Percentiles rank a stretch among this genome's conserved stretches.
phyloP scores from a whole-genome alignment of 2,797 vertebrate species.

The Aulostomus chinensis region DNA sequence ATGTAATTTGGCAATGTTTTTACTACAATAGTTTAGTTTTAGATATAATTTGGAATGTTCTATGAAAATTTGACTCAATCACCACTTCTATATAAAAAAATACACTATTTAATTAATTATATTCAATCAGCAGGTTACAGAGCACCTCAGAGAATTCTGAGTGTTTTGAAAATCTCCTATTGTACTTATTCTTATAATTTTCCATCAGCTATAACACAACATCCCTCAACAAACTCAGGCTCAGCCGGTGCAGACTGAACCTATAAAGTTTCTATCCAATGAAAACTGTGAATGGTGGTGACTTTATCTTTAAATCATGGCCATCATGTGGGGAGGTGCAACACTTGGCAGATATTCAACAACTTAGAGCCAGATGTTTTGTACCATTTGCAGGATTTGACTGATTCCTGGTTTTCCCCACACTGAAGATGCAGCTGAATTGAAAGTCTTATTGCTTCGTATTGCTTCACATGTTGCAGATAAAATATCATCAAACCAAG shows the following conservation, averaged over 20 bases:
- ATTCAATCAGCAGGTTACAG: no score
- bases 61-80: no score
- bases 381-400: not conserved
- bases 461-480: slow-evolving; percentile 1
- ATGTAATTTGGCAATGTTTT: no score
- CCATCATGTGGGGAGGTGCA: not conserved
- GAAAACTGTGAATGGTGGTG: not conserved
- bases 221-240: slow-evolving; percentile 1
- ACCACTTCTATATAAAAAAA: no score
- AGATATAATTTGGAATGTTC: no score
- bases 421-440: no score
- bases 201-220: not conserved
- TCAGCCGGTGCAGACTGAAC: slow-evolving; percentile 1
- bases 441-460: not conserved
- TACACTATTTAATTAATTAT: no score
- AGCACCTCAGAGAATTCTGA: no score
- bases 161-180: no score
- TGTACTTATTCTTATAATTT: no score
- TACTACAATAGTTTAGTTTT: no score
- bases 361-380: not conserved
- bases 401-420: not conserved
- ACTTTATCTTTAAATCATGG: slow-evolving; percentile 5
- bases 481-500: slow-evolving; percentile 34
- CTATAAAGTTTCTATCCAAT: slow-evolving; percentile 1
- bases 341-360: not conserved